Base-by-base conservation (phyloP, 2,888 invertebrate genomes). In the Cistogaster globosa region DNA sequence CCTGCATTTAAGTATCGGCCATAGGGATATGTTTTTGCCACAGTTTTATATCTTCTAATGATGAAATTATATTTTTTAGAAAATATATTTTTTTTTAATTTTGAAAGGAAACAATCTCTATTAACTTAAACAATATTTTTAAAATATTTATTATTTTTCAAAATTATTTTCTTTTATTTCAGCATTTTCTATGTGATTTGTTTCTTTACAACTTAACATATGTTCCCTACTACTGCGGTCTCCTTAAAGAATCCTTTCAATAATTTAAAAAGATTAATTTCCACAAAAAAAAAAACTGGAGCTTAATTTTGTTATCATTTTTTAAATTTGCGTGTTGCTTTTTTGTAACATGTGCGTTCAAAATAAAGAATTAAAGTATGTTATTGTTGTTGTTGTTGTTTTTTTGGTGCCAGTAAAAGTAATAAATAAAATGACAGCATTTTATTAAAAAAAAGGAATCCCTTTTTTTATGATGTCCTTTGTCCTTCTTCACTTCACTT, bases 351-450 rank as follows among this genome's bases (percentile, higher is more conserved):
- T 83, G 75, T 76, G 72, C 65, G 65, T 79, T 57, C 57, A 22
- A 65, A 79, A 45, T 71, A 55, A 79, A 48, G 55, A 62, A 79
- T 48, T 71, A 65, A 76, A 67, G 26, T 58, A 32, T 65, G 51
- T 62, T 45, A 68, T 77, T 68, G 22, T 69, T 55, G 42, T 62
- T 62, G 42, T 9, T 69, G n/a, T 51, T 32, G 32, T 6, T 32
- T 32, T 32, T 32, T 32, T 8, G 32, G 32, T 68, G 38, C n/a
- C 60, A 45, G 22, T 71, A 68, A 76, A 71, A 71, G 63, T 82
- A 82, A 76, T 82, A 82, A 83, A 83, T 74, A 83, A 83, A 83
- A 79, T 65, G 78, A 78, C 83, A 83, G 78, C 45, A 79, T 78
- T 77, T 77, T 63, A 72, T 76, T 75, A 76, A 81, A 75, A 78